Evolutionary conservation across 2,113 vertebrate genomes (phyloP), one percentile per base, ranked within the genome.

Genomic region (Proterorhinus semilunaris): DNA sequence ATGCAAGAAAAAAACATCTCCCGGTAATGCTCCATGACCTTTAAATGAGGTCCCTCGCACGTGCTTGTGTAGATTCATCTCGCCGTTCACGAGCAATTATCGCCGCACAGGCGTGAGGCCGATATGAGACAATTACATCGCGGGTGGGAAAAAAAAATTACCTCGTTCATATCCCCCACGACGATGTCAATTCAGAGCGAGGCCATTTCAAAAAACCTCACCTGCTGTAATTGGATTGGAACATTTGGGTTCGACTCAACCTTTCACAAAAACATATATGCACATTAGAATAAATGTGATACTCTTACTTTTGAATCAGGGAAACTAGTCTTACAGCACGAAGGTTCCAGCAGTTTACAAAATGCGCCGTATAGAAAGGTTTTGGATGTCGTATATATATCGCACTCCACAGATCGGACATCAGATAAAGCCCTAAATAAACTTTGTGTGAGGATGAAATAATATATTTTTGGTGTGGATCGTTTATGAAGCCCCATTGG

Each of bases 41-140:
- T 59, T 82, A 81, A 91, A 91, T 90, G 65, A 91, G 86, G 87
- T 92, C 85, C 71, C 78, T 69, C 91, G 91, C 86, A 91, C 90
- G 91, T 88, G 85, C 85, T 83, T 81, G 78, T 91, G 86, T 84
- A 91, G 92, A 91, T 92, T 90, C 89, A 92, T 90, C 88, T 90
- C 77, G 72, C 74, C 47, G 78, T 77, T 89, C 84, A 78, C 50
- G 62, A 83, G 83, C 84, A 86, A 86, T 91, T 91, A 90, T 85
- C 84, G 79, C 82, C 75, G 68, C 54, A 15, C 71, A 74, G 80
- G 78, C 65, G 65, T 70, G 86, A 87, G 84, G 87, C 84, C 88
- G 88, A 91, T 92, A 91, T 89, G 84, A 91, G 90, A 90, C 89
- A 89, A 91, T 93, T 92, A 91, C 81, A 81, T 64, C 70, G 63